Percentiles rank a stretch among this genome's conserved stretches.
Evolutionary conservation across 2,797 vertebrate species (phyloP).

Genomic region (Peromyscus attwateri): DNA sequence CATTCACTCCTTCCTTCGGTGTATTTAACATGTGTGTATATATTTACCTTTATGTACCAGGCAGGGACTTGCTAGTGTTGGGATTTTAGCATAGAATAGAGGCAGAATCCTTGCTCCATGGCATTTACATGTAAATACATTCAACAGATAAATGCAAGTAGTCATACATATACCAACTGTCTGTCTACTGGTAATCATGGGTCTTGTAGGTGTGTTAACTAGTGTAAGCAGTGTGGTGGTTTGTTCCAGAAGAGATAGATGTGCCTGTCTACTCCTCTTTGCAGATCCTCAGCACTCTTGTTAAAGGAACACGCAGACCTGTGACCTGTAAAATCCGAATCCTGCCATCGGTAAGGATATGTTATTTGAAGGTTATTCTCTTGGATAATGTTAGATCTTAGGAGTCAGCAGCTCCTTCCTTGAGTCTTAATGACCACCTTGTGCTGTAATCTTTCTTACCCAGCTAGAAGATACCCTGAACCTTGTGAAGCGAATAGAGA

Average conservation of each 20-base stretch:
- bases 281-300: slow-evolving; percentile 95
- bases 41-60: neutral
- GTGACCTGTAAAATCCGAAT: slow-evolving; percentile 98
- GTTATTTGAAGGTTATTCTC: slow-evolving; percentile 22
- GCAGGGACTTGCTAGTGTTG: neutral
- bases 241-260: slow-evolving; percentile 42
- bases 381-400: slow-evolving; percentile 51
- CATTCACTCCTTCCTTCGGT: neutral
- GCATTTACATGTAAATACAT: neutral
- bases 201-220: neutral
- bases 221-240: neutral
- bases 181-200: neutral
- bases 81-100: neutral
- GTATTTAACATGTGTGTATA: neutral
- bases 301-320: slow-evolving; percentile 92
- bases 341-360: slow-evolving; percentile 92
- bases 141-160: neutral
- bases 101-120: neutral
- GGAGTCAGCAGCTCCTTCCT: neutral
- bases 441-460: slow-evolving; percentile 34
- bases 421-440: slow-evolving; percentile 41
- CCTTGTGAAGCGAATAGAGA: slow-evolving; percentile 95
- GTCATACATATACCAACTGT: neutral
- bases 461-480: slow-evolving; percentile 94
- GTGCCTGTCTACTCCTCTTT: slow-evolving; percentile 42